Base-by-base conservation (phyloP, 2,888 invertebrate genomes). In the Limulus polyphemus region DNA sequence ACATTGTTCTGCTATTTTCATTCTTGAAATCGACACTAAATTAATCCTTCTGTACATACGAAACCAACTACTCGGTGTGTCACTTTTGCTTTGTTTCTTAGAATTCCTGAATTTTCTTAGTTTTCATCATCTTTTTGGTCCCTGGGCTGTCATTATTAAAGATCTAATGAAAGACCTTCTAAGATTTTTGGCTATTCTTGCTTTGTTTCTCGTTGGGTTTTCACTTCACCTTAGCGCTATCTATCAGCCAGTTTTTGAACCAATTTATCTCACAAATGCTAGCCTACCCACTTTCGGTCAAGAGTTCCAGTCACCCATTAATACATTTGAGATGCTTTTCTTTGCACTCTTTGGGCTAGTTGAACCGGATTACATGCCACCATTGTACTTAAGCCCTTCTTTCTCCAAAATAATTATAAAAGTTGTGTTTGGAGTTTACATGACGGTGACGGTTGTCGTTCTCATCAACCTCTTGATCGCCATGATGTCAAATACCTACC, bases 401-500 rank as follows among this genome's bases (percentile, higher is more conserved):
- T 79, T 77, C 74, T 74, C 77, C 5, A 71, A 75, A 55, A 74
- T 72, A 4, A 71, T 74, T 58, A 73, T 73, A 70, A 74, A 54
- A 54, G 80, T 90, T 77, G 87, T 94, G 74, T 95, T 97, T 80
- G 97, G 94, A 74, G 85, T 91, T 78, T 98, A 97, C 84, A 87
- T 97, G 85, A 85, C 97, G 84, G 92, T 98, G 78, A 93, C 94
- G 72, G 88, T 95, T 77, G 90, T 98, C 80, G 97, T 98, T 77
- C 85, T 98, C 75, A 92, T 97, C 81, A 97, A 98, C 81, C 86
- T 98, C 77, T 88, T 98, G 78, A 98, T 98, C 84, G 98, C 98
- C 82, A 97, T 98, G 97, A 97, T 98, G 95, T 95, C 95, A 80
- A 97, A 98, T 83, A 98, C 98, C 74, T 98, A 99, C 80, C 97